phyloP scores from a whole-genome alignment of 2,888 invertebrate genomes.

The Napeogenes inachia region DNA sequence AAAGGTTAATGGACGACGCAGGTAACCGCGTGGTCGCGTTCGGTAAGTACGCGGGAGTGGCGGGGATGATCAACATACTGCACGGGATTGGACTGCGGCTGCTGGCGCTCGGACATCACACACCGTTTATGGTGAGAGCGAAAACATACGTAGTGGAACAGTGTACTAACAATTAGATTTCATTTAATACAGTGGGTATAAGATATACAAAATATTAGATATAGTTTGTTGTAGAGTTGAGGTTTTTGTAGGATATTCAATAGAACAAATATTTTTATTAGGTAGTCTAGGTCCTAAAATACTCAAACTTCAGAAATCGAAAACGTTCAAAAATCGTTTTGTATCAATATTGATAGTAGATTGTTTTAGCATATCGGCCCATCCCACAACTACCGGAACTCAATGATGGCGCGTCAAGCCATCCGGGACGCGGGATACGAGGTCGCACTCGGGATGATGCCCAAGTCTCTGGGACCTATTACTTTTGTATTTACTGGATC shows the following conservation, averaged over 20 bases:
- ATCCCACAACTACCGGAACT: constrained; percentile 98
- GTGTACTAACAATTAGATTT: too few species aligned
- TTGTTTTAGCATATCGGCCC: constrained; percentile 91
- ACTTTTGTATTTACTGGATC: constrained; percentile 99
- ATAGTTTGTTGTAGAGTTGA: too few species aligned
- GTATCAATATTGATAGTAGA: neutral
- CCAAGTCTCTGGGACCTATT: constrained; percentile 96
- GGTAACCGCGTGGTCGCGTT: constrained; percentile 98
- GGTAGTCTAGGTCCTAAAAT: too few species aligned
- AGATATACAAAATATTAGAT: neutral
- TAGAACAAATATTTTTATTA: too few species aligned
- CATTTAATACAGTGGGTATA: too few species aligned
- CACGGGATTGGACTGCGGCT: constrained; percentile 97
- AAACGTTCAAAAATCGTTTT: too few species aligned
- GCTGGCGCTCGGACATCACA: constrained; percentile 97
- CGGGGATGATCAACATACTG: constrained; percentile 98
- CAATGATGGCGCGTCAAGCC: constrained; percentile 98
- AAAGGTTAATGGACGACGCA: constrained; percentile 92
- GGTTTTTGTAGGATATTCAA: too few species aligned
- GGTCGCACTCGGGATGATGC: constrained; percentile 96
- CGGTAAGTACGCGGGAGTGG: constrained; percentile 98
- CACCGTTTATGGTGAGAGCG: constrained; percentile 95
- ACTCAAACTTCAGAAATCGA: too few species aligned
- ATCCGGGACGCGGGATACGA: constrained; percentile 99
- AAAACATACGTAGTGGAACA: neutral